Evolutionary conservation across 2,113 vertebrate species (phyloP).

Genomic region (Calyptommatus sinebrachiatus): DNA sequence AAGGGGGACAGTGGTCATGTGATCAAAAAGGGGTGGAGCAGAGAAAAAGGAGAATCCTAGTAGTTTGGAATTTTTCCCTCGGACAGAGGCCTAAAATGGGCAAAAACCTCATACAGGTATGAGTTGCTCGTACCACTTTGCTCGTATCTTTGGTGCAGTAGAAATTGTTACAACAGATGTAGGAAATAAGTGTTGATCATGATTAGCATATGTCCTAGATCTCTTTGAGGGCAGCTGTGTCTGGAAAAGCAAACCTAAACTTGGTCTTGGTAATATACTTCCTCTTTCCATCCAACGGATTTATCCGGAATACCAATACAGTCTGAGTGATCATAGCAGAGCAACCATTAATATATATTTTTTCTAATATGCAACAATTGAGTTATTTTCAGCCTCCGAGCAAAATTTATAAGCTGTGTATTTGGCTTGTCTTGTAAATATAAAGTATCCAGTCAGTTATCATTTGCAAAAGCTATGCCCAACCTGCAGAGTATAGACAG

Average conservation of each 20-base stretch:
- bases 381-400: not conserved
- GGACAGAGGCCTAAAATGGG: no score
- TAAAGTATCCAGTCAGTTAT: slow-evolving; percentile 1
- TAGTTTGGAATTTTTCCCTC: no score
- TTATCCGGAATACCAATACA: not conserved
- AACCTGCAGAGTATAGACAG: slow-evolving; percentile 37
- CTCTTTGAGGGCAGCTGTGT: not conserved
- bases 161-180: not conserved
- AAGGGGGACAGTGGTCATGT: no score
- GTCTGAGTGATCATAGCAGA: not conserved
- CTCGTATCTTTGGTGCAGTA: no score
- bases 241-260: not conserved
- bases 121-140: no score
- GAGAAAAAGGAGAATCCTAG: no score
- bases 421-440: not conserved
- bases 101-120: no score
- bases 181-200: fast-evolving
- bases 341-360: not conserved
- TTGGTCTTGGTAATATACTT: not conserved
- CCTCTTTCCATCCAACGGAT: not conserved
- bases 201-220: not conserved
- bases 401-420: fast-evolving
- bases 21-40: no score
- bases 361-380: not conserved
- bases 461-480: slow-evolving; percentile 28